These are phyloP conservation scores for Frankliniella intonsa DNA, from an alignment of 2,888 invertebrate species.

Conservation along the genomic window DNA sequence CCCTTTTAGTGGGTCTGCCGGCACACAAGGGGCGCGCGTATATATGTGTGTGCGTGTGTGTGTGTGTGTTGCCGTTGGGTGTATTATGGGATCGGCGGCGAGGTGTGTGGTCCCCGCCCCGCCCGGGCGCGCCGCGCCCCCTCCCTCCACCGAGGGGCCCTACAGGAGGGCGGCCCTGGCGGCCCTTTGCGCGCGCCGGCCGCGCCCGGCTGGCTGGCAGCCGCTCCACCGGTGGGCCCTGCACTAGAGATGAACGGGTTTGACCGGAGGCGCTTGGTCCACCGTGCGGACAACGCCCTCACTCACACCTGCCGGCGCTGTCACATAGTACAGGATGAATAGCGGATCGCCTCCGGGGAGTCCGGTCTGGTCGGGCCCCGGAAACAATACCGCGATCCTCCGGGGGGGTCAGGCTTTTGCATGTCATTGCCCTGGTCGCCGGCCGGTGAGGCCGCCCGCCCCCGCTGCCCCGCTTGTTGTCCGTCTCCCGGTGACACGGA, in stretches of 20 bases:
- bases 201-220: no score
- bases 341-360: neutral
- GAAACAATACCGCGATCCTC: no score
- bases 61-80: slow-evolving; percentile 34
- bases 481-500: slow-evolving; percentile 23
- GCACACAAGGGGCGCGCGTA: no score
- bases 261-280: neutral
- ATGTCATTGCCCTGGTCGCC: neutral
- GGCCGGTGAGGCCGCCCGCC: neutral
- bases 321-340: neutral
- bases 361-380: no score
- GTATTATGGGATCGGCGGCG: slow-evolving; percentile 32
- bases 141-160: neutral
- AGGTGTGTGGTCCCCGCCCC: slow-evolving; percentile 33
- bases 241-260: neutral
- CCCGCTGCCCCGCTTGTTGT: neutral
- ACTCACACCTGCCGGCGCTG: neutral
- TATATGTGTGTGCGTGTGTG: slow-evolving; percentile 30
- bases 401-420: neutral
- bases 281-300: neutral
- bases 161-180: neutral
- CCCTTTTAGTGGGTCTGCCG: no score
- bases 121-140: slow-evolving; percentile 12
- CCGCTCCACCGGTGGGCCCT: no score
- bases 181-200: neutral